Evolutionary conservation across 2,113 vertebrate genomes (phyloP).

Genomic region (Pitta sordida): DNA sequence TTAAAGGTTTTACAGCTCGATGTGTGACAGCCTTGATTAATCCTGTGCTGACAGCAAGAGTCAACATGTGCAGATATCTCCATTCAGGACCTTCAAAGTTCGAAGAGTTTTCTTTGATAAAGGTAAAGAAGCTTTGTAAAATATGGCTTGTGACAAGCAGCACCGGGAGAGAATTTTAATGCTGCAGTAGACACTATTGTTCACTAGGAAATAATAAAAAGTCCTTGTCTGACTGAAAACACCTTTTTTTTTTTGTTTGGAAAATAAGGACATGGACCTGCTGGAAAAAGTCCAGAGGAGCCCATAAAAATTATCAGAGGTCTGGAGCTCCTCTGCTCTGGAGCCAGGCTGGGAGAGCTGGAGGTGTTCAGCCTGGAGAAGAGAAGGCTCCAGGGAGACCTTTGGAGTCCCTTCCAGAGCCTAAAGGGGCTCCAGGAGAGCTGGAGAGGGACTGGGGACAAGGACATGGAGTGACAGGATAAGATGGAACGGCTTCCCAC

Average conservation of each 20-base stretch:
- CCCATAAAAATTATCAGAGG: neutral
- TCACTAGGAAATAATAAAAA: neutral
- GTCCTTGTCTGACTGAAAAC: neutral
- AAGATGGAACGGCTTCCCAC: neutral
- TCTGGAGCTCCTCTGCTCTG: neutral
- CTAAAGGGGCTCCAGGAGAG: neutral
- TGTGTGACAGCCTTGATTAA: conserved; percentile 73
- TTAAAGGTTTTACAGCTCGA: conserved; percentile 59
- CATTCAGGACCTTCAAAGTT: conserved; percentile 64
- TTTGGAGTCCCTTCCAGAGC: neutral
- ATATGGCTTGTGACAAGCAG: conserved; percentile 1
- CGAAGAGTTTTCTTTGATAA: conserved; percentile 63
- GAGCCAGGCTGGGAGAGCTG: neutral
- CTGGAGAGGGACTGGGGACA: neutral
- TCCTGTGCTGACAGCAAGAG: conserved; percentile 58
- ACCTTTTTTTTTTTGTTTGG: neutral
- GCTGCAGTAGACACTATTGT: neutral
- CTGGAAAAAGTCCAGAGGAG: neutral
- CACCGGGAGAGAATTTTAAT: conserved; percentile 35
- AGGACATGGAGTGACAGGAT: neutral
- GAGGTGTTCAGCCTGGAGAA: neutral
- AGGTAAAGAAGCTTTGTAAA: conserved; percentile 55
- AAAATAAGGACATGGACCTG: neutral
- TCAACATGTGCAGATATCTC: neutral
- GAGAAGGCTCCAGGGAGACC: neutral